Base-by-base conservation (phyloP, 92 coral and sea anemone genomes). In the Hydrozoanthus gracilis region DNA sequence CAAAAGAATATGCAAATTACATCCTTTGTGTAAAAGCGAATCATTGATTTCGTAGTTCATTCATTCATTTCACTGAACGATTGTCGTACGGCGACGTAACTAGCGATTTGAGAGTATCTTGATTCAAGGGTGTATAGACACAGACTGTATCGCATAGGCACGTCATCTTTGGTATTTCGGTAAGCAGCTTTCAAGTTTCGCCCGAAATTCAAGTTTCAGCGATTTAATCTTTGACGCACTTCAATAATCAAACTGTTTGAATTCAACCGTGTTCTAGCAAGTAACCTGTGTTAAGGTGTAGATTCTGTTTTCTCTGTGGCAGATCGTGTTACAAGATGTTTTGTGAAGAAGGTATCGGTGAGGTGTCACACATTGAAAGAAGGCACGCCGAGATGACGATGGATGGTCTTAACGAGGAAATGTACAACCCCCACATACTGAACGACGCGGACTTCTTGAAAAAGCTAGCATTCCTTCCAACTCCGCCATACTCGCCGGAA, bases 401-500 rank as follows among this genome's bases (percentile, higher is more conserved):
- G 72, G 98, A 96, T 52, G 86, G 86, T 27, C 69, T 89, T 58
- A 79, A 83, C 67, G 99, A 97, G 60, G 98, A 95, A 12, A 78
- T 95, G 66, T 97, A 89, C 91, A 90, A 83, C 46, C 91, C 95
- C 4, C 82, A 86, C 7, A 69, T 90, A 10, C 90, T 77, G 35
- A 93, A 74, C 82, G 99, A 97, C 58, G 91, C 86, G 35, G 98
- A 92, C 14, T 87, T 92, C 83, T 91, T 93, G 95, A 95, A 92
- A 90, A 93, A 93, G 66, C 87, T 92, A 62, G 92, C 96, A 61
- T 71, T 89, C 17, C 93, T 97, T 0, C 99, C 98, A 4, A 97
- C 99, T 27, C 99, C 99, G 61, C 99, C 99, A 67, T 97, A 94
- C 84, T 95, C 98, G 5, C 99, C 99, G 0, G 98, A 97, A 68